Base-by-base conservation (phyloP, 2,113 vertebrate species). In the Octodon degus region DNA sequence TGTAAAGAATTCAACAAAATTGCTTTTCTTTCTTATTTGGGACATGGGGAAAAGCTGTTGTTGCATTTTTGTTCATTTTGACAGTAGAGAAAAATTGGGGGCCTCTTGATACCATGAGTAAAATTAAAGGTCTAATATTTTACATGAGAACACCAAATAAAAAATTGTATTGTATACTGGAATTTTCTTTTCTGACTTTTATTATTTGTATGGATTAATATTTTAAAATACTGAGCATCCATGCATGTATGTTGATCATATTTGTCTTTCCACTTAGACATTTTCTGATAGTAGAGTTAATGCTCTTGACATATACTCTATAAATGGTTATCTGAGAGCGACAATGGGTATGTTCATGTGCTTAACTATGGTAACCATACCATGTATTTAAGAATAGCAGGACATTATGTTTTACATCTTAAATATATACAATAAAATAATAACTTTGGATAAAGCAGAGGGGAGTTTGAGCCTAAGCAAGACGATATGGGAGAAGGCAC, bases 21-120 rank as follows among this genome's bases (percentile, higher is more conserved):
- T 65, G 10, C 68, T 62, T 92, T 53, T 62, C 30, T 37, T 87
- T 93, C 89, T 86, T 63, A 25, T 32, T 84, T 65, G 30, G 27
- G 32, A 62, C 8, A 7, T 60, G 79, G 63, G 37, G 55, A 91
- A 43, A 37, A 24, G 40, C 79, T 74, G 27, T 8, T 12, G 13
- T 24, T 91, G 96, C 13, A 85, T 8, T 84, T 92, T 85, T 85
- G 9, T 37, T 86, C 47, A 22, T 50, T 83, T 91, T 80, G 89
- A 72, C 34, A 30, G 43, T 8, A 62, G 27, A 84, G 82, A 93
- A 88, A 47, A 76, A 6, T 37, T 12, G 7, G 4, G 67, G 4
- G 0, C 55, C 68, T 86, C 37, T 90, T 60, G n/a, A 83, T 34
- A 70, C 32, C 8, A 53, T 47, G 9, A 82, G 12, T 82, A 20